Evolutionary conservation across 2,797 vertebrate species (phyloP), one percentile per base, ranked within the genome.

Genomic region (Microctenopoma steveboyesi): DNA sequence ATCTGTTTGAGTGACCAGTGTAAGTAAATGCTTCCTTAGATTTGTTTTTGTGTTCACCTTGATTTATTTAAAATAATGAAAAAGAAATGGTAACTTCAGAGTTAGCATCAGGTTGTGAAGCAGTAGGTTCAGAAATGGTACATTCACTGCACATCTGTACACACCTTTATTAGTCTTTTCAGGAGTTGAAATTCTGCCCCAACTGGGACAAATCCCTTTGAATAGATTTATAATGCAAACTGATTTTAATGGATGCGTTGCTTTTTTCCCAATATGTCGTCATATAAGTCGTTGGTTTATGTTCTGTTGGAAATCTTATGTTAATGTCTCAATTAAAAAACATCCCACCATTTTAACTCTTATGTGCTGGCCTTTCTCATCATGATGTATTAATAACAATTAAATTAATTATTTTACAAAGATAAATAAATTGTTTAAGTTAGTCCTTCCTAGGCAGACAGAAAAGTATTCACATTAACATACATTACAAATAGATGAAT

Each of bases 301-400:
- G 72, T 89, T 89, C 52, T 84, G 75, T 81, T 86, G 79, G 80
- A 87, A 78, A 61, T 67, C 64, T 89, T 91, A 84, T 70, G 84
- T 91, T 86, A 46, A 87, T 82, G 60, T 85, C 74, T 88, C 80
- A 81, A 91, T 86, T 39, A 90, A 89, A 84, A 65, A 25, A 47
- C 48, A 63, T 71, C 45, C 45, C 71, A 75, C 42, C 68, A 71
- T 87, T 85, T 84, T 30, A 62, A 48, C 52, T 37, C 62, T 43
- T 55, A 64, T 62, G 33, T 72, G 10, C 39, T 61, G 50, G 45
- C 8, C n/a, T 65, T 66, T 73, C 28, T 74, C 63, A 4, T 22
- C 12, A 10, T 8, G 4, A 22, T 56, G 0, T 0, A 27, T 7
- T 49, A 30, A 15, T 55, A 9, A 50, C 22, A 12, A 25, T 39